Evolutionary conservation across 2,888 invertebrate species (phyloP), one percentile per base, ranked within the genome.

Genomic region (Sialis fuliginosa): DNA sequence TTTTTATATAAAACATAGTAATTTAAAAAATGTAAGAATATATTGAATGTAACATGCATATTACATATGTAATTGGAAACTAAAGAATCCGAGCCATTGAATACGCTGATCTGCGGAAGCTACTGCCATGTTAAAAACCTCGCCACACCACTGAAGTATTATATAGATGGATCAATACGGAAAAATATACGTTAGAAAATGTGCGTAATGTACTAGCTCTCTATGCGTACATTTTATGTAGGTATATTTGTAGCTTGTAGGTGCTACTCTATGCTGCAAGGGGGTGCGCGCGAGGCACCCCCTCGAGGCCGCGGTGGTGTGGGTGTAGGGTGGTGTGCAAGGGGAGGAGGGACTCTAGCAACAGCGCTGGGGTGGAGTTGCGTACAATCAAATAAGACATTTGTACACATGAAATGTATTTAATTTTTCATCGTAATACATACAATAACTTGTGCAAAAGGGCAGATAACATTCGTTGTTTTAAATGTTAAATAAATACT

Each of bases 131-230:
- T 47, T 47, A 47, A 47, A 47, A 47, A 47, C 47, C 47, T 47
- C 42, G 31, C 47, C 40, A 37, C 46, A 31, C 34, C 40, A 45
- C 45, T 45, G 39, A 39, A 45, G 45, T 40, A 45, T 45, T 47
- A 47, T 47, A 40, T 40, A 40, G 39, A 42, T 47, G 47, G 47
- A 47, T 47, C 47, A 47, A 47, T 47, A 47, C 47, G 39, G 47
- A 47, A 47, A 47, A 47, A 47, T 47, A 47, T 47, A 42, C 47
- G 47, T 47, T 47, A 47, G 47, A 47, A 47, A 47, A 47, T 47
- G 47, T 47, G 47, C 47, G 47, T 47, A 47, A 47, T 47, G 42
- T 47, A 47, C 47, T 46, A 22, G 22, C 22, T 13, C 35, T 46
- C 39, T 46, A 46, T 39, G 46, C 46, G 46, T 46, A 46, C 46